These are phyloP conservation scores for Megaleporinus macrocephalus DNA, from an alignment of 2,113 vertebrate genomes.

Conservation along the genomic window DNA sequence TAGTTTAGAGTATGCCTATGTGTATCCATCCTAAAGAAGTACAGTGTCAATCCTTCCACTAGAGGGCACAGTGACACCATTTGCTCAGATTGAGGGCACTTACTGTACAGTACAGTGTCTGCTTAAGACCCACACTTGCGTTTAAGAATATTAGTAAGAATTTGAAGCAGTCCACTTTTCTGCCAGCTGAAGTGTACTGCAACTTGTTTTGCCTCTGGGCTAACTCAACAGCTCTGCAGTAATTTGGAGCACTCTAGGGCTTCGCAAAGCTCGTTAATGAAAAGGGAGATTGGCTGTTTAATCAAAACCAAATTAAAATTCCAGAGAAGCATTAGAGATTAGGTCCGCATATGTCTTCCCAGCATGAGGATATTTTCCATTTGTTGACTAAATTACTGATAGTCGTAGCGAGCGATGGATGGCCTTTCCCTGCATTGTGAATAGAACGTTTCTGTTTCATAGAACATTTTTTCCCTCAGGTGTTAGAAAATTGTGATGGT, in stretches of 20 bases:
- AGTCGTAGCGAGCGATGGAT: background rate
- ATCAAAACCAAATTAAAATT: slow-evolving; percentile 7
- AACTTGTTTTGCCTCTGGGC: background rate
- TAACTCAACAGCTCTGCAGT: background rate
- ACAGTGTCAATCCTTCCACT: slow-evolving; percentile 29
- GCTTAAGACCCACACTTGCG: background rate
- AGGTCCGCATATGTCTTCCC: background rate
- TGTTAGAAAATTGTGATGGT: background rate
- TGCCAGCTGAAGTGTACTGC: slow-evolving; percentile 13
- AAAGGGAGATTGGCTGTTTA: slow-evolving; percentile 15
- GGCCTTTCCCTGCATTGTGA: background rate
- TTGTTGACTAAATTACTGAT: background rate
- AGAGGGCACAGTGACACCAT: slow-evolving; percentile 49
- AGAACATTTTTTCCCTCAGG: background rate
- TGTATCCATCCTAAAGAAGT: background rate
- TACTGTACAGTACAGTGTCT: background rate
- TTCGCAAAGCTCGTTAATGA: slow-evolving; percentile 8
- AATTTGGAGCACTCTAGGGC: slow-evolving; percentile 5
- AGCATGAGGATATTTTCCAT: background rate
- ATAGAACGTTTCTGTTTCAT: background rate
- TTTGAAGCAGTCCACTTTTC: background rate
- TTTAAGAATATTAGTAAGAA: background rate
- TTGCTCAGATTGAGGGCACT: background rate
- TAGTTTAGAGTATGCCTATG: background rate
- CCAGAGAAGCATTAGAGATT: background rate